These are phyloP conservation scores for Mobula hypostoma DNA, from an alignment of 2,113 vertebrate species.

Conservation along the genomic window DNA sequence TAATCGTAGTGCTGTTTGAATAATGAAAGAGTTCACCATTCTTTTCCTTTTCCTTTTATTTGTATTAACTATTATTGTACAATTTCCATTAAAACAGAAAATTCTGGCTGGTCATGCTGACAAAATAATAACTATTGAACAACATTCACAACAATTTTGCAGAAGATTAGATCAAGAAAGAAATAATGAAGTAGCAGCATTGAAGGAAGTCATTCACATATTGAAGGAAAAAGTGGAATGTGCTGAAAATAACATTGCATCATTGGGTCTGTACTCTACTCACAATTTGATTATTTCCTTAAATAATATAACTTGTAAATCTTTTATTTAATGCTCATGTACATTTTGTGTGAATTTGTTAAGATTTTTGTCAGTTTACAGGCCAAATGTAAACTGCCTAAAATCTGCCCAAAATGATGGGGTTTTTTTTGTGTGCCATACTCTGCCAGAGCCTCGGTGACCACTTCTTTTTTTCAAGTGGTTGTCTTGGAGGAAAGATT, in stretches of 20 bases:
- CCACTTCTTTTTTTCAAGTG: too few relatives aligned
- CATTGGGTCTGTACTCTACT: conserved; percentile 53
- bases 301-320: background rate
- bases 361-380: background rate
- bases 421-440: too few relatives aligned
- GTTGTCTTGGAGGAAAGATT: too few relatives aligned
- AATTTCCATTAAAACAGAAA: conserved; percentile 48
- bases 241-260: conserved; percentile 57
- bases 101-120: conserved; percentile 59
- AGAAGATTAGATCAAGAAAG: conserved; percentile 24
- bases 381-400: background rate
- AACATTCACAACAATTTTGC: background rate
- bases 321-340: background rate
- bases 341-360: background rate
- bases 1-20: background rate
- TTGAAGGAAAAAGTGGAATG: conserved; percentile 61
- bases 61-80: background rate
- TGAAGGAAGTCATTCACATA: conserved; percentile 56
- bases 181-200: conserved; percentile 42
- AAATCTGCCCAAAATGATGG: background rate
- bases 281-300: conserved; percentile 17
- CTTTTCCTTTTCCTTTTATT: too few relatives aligned
- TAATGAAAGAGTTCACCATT: background rate
- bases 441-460: too few relatives aligned
- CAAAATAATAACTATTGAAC: conserved; percentile 59